phyloP scores from a whole-genome alignment of 2,888 invertebrate genomes.

The Agrilus cyanescens region DNA sequence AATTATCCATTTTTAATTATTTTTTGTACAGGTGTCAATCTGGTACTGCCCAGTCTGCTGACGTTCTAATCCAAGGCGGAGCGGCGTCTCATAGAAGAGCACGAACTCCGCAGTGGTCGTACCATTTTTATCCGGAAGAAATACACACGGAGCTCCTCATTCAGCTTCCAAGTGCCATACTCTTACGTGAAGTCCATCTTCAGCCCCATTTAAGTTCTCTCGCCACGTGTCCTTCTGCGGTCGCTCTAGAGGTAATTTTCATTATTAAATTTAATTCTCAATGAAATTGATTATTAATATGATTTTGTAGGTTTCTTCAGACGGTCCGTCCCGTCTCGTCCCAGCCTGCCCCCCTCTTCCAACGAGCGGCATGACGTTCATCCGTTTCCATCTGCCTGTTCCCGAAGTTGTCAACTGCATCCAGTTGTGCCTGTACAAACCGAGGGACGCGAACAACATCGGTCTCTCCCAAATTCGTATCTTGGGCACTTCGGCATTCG shows the following conservation, averaged over 20 bases:
- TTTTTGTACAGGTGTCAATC: conserved; percentile 25
- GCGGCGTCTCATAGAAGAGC: conserved; percentile 73
- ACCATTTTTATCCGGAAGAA: conserved; percentile 87
- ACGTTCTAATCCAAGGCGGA: conserved; percentile 64
- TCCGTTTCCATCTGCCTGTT: conserved; percentile 68
- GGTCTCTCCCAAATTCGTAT: conserved; percentile 79
- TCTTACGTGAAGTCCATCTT: conserved; percentile 77
- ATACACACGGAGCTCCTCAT: conserved; percentile 81
- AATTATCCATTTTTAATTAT: neutral
- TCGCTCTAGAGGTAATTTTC: conserved; percentile 62
- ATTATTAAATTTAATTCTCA: neutral
- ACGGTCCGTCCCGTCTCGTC: conserved; percentile 63
- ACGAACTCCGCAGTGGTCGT: conserved; percentile 88
- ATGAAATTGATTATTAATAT: neutral
- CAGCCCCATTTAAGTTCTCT: conserved; percentile 77
- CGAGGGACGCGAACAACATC: conserved; percentile 80
- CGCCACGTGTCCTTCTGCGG: conserved; percentile 79
- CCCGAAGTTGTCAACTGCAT: conserved; percentile 80
- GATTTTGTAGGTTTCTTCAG: conserved; percentile 45
- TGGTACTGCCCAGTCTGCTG: conserved; percentile 73
- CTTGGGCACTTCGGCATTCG: conserved; percentile 75
- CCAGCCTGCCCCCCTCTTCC: conserved; percentile 78
- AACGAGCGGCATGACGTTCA: conserved; percentile 79
- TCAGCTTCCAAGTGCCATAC: conserved; percentile 76
- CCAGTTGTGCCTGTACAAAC: conserved; percentile 62